phyloP scores from a whole-genome alignment of 2,113 vertebrate species.

The Patagioenas fasciata region DNA sequence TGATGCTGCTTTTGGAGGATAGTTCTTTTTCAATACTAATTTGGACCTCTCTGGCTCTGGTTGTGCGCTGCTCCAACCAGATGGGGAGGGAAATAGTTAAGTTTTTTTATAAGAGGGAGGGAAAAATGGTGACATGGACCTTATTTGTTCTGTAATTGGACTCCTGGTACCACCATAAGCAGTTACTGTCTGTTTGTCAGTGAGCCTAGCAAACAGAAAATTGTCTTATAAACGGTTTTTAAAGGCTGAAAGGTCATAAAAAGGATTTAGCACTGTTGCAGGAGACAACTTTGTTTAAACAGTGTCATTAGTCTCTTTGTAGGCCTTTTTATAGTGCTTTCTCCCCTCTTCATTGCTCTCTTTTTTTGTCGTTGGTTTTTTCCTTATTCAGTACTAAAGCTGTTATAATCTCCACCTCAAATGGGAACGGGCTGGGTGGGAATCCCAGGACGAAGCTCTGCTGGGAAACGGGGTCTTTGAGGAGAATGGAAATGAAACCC shows the following conservation, averaged over 20 bases:
- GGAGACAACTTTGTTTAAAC: slow-evolving; percentile 11
- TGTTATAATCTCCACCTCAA: fast-evolving
- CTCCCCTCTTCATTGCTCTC: background rate
- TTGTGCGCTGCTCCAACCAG: background rate
- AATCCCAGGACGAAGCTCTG: fast-evolving
- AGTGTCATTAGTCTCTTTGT: background rate
- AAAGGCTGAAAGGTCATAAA: slow-evolving; percentile 16
- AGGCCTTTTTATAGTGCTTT: background rate
- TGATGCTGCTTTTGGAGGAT: background rate
- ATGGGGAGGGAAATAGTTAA: background rate
- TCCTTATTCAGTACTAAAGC: background rate
- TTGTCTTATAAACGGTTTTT: slow-evolving; percentile 9
- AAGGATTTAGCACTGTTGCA: background rate
- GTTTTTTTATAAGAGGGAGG: background rate
- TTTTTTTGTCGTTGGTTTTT: background rate
- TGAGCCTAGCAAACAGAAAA: background rate
- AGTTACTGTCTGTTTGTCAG: background rate
- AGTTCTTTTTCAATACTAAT: background rate
- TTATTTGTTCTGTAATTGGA: background rate
- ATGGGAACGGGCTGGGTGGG: background rate
- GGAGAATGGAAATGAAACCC: background rate
- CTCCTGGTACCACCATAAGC: background rate
- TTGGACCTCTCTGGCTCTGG: background rate
- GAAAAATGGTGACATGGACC: background rate
- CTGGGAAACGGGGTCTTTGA: background rate